Conservation (phyloP, 2,888 invertebrate species). For the Torymus texanus region DNA sequence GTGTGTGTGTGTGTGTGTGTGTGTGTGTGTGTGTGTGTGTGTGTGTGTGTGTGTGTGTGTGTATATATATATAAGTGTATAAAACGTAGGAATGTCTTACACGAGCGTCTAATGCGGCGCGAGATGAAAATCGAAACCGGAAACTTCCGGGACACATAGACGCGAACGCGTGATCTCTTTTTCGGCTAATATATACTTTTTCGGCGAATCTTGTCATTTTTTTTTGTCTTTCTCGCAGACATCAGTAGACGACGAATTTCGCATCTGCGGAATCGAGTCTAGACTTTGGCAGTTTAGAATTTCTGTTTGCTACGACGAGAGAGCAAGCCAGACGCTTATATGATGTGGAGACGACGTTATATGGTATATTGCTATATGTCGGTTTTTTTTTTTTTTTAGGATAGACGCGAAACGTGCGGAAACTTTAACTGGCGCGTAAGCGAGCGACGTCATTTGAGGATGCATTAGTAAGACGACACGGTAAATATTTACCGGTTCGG, state of each 20-base stretch:
- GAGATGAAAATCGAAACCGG: slow-evolving; percentile 45
- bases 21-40: too few relatives aligned
- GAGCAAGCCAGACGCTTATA: background rate
- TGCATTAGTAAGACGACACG: too few relatives aligned
- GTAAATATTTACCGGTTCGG: too few relatives aligned
- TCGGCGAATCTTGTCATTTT: slow-evolving; percentile 9
- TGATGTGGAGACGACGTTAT: background rate
- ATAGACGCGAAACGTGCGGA: too few relatives aligned
- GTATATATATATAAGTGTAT: background rate
- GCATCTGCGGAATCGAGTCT: slow-evolving; percentile 39
- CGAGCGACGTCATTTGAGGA: too few relatives aligned
- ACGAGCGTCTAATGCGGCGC: background rate
- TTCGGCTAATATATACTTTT: background rate
- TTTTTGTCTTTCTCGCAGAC: background rate
- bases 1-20: background rate
- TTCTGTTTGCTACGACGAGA: slow-evolving; percentile 3
- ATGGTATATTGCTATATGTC: background rate
- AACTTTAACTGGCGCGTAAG: too few relatives aligned
- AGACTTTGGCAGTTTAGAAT: slow-evolving; percentile 23
- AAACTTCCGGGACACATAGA: slow-evolving; percentile 7
- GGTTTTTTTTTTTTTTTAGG: too few relatives aligned
- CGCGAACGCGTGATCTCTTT: slow-evolving; percentile 3
- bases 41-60: too few relatives aligned
- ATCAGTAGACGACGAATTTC: slow-evolving; percentile 11
- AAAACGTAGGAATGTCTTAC: too few relatives aligned